Percentiles rank a stretch among this genome's conserved stretches.
phyloP scores from a whole-genome alignment of 2,797 vertebrate genomes.

The Pangasius djambal region DNA sequence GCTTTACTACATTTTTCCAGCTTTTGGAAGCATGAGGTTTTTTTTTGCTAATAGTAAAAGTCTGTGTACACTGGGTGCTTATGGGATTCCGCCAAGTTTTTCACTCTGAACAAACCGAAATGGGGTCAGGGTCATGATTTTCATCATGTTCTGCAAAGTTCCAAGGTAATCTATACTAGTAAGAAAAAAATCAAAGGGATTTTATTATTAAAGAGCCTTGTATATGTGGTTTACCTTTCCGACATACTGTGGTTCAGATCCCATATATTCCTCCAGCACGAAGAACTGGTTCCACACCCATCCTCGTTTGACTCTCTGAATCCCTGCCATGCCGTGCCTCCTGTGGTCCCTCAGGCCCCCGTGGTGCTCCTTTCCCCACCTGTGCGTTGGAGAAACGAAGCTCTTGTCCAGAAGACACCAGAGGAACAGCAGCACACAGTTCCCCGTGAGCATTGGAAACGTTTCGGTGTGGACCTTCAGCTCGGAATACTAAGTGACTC shows the following conservation, averaged over 20 bases:
- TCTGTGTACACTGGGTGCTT: neutral
- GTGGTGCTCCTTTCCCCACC: conserved; percentile 71
- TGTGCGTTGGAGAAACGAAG: conserved; percentile 79
- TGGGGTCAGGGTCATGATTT: neutral
- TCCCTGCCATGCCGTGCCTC: conserved; percentile 62
- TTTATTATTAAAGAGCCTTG: neutral
- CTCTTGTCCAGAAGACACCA: conserved; percentile 90
- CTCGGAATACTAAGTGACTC: conserved; percentile 39
- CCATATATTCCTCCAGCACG: conserved; percentile 95
- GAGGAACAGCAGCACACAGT: conserved; percentile 86
- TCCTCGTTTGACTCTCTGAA: conserved; percentile 87
- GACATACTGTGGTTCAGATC: conserved; percentile 90
- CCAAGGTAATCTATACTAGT: too few species aligned
- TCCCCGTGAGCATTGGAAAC: conserved; percentile 90
- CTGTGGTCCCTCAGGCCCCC: conserved; percentile 59
- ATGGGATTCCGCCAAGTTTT: neutral
- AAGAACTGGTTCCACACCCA: conserved; percentile 98
- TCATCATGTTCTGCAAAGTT: neutral
- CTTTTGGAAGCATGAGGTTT: neutral
- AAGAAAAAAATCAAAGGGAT: neutral
- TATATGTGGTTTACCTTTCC: conserved; percentile 82
- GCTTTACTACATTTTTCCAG: neutral
- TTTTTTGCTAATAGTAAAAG: neutral
- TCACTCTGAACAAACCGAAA: neutral
- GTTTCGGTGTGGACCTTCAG: conserved; percentile 24